These are phyloP conservation scores for Menura novaehollandiae DNA, from an alignment of 2,113 vertebrate genomes.

Conservation along the genomic window DNA sequence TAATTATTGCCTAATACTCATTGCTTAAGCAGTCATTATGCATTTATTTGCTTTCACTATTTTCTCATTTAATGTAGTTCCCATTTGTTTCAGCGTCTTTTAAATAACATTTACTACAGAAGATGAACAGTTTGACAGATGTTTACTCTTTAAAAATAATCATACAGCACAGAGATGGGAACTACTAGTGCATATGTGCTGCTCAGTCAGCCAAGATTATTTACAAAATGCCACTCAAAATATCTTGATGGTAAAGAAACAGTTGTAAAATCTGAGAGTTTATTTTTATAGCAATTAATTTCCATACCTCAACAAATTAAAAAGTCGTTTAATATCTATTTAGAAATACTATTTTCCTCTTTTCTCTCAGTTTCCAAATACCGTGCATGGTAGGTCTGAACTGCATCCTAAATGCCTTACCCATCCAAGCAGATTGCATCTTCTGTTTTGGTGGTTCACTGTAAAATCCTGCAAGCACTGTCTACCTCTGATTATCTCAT, in stretches of 20 bases:
- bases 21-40: not conserved
- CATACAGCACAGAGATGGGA: not conserved
- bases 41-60: not conserved
- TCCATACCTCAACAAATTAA: not conserved
- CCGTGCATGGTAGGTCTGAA: not conserved
- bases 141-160: not conserved
- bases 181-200: not conserved
- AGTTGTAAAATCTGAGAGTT: not conserved
- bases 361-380: not conserved
- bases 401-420: not conserved
- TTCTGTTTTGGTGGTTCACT: not conserved
- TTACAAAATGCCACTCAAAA: not conserved
- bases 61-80: not conserved
- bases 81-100: not conserved
- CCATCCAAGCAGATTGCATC: not conserved
- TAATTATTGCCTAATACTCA: not conserved
- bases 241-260: not conserved
- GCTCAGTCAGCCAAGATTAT: slow-evolving; percentile 9
- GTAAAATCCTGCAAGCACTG: not conserved
- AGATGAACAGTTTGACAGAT: not conserved
- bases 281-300: not conserved
- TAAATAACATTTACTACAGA: not conserved
- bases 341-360: not conserved
- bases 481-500: not conserved
- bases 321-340: not conserved